phyloP scores from a whole-genome alignment of 2,113 vertebrate species.

The Crotalus horridus region DNA sequence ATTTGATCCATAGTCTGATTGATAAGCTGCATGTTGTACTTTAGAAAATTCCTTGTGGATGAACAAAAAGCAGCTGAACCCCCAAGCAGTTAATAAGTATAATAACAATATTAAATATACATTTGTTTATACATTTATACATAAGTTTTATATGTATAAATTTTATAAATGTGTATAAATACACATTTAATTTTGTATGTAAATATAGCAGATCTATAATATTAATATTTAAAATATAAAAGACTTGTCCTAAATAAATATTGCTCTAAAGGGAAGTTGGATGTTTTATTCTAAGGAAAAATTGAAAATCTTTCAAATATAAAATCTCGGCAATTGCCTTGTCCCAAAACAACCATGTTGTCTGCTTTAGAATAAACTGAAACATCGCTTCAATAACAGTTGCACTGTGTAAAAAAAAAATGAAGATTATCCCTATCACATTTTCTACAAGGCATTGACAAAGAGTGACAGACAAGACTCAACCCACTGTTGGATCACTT shows the following conservation, averaged over 20 bases:
- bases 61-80: not conserved
- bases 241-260: not conserved
- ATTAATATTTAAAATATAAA: not conserved
- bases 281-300: not conserved
- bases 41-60: not conserved
- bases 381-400: not conserved
- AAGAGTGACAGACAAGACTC: constrained; percentile 54
- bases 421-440: constrained; percentile 45
- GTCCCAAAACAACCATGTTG: not conserved
- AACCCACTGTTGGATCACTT: constrained; percentile 36
- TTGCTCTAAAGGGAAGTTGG: not conserved
- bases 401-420: not conserved
- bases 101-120: not conserved
- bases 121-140: too few species aligned
- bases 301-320: not conserved
- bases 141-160: not conserved
- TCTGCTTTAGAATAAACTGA: not conserved
- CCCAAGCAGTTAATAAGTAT: not conserved
- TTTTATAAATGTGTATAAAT: not conserved
- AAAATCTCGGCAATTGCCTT: not conserved
- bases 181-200: not conserved
- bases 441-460: constrained; percentile 33
- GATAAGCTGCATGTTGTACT: not conserved
- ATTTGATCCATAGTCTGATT: not conserved
- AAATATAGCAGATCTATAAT: not conserved